Base-by-base conservation (phyloP, 2,888 invertebrate genomes). In the Exephanes ischioxanthus region DNA sequence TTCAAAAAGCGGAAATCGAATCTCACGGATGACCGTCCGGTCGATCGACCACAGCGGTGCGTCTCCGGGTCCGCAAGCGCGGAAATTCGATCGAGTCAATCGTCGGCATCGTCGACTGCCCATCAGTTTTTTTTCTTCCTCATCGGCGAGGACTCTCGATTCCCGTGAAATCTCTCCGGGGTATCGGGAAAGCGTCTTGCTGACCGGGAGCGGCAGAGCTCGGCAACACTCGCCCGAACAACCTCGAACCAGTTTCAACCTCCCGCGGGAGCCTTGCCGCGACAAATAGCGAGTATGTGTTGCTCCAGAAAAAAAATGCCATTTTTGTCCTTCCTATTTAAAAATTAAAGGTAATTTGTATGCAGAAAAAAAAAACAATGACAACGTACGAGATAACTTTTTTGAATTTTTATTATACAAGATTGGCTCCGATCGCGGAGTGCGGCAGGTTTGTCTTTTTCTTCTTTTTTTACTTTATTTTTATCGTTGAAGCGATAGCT, bases 71-170 rank as follows among this genome's bases (percentile, higher is more conserved):
- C 16, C 45, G 26, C 37, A 41, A 67, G 16, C 3, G 16, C 55
- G 68, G 41, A 68, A 78, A 77, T 77, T 77, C 77, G 53, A 55
- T 77, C 55, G 53, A 68, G 30, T 68, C 78, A 68, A 22, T 19
- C 58, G 73, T 26, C 58, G 61, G 33, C 58, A 11, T 58, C 22
- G 58, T 22, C 58, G 22, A 14, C 58, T 58, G 11, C 2, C 16
- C 26, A 4, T 4, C 53, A n/a, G 6, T 33, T 30, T 33, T 63
- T 33, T 63, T 16, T n/a, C 63, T 16, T 33, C 16, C 33, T 33
- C 63, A 1, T 63, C 63, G 63, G 30, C 63, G 63, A n/a, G 6
- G 33, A 33, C n/a, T 14, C 33, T 63, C n/a, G 33, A 30, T 63
- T 63, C n/a, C 33, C 33, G 33, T n/a, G 33, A 30, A 63, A 63